Percentiles rank a stretch among this genome's conserved stretches.
These are phyloP conservation scores for Heteronetta atricapilla DNA, from an alignment of 2,113 vertebrate species.

Conservation along the genomic window DNA sequence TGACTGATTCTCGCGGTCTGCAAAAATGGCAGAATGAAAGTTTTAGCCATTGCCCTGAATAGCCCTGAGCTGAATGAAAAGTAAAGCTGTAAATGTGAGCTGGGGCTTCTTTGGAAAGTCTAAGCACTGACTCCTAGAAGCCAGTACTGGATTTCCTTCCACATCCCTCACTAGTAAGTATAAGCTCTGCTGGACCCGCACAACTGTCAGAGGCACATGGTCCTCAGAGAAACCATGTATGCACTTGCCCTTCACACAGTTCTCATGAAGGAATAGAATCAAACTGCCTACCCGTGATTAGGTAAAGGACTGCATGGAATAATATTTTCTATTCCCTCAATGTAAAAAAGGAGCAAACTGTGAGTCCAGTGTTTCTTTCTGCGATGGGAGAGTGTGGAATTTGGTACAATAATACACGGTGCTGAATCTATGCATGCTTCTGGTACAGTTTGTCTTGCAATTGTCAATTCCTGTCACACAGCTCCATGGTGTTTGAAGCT, in stretches of 20 bases:
- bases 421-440: neutral
- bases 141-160: neutral
- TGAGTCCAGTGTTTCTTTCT: neutral
- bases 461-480: neutral
- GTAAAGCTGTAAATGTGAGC: neutral
- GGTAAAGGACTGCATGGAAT: neutral
- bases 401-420: neutral
- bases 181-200: rapidly evolving
- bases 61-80: neutral
- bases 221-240: neutral
- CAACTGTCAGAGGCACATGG: neutral
- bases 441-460: neutral
- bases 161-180: neutral
- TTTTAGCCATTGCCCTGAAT: neutral
- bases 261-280: neutral
- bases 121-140: neutral
- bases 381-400: neutral
- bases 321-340: too few species aligned
- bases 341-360: neutral
- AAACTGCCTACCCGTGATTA: neutral
- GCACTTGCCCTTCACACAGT: neutral
- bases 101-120: neutral
- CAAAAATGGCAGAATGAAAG: neutral
- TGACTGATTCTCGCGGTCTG: conserved; percentile 87
- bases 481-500: neutral